Evolutionary conservation across 1,140 invertebrate genomes (phyloP), one percentile per base, ranked within the genome.

Genomic region (Nebria ingens): DNA sequence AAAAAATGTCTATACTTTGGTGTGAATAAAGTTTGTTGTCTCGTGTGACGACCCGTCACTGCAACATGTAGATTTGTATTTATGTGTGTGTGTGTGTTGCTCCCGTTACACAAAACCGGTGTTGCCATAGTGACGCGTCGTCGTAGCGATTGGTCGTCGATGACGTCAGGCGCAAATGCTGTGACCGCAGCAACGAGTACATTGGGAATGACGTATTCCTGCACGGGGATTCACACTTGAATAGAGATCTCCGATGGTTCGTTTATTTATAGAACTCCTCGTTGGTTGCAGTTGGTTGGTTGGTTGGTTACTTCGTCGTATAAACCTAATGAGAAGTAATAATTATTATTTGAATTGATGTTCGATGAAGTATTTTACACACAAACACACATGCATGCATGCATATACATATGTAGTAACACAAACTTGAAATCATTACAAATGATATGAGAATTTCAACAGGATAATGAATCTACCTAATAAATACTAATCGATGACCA

Each of bases 321-420:
- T 45, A 11, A 12, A 17, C 17, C 40, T 45, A 45, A 45, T 45
- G 40, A 45, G 40, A 45, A 45, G 40, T 45, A 45, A 45, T 45
- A 45, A 45, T 45, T 45, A 45, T 17, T 4, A 17, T 45, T 17
- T 17, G 40, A 45, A 34, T 34, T 34, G 6, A 34, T 34, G 25
- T 34, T 6, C 25, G 25, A 34, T n/a, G 6, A 34, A 34, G 25
- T n/a, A n/a, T 34, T 34, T n/a, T n/a, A n/a, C n/a, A n/a, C n/a
- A n/a, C n/a, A n/a, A n/a, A n/a, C n/a, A n/a, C n/a, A n/a, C n/a
- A n/a, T n/a, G n/a, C n/a, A n/a, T n/a, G n/a, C n/a, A n/a, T n/a
- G n/a, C n/a, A n/a, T n/a, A n/a, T n/a, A n/a, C n/a, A n/a, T n/a
- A n/a, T n/a, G n/a, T n/a, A n/a, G n/a, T n/a, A n/a, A n/a, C n/a